phyloP scores from a whole-genome alignment of 2,797 vertebrate genomes.

The Mormyrops boulengeri region DNA sequence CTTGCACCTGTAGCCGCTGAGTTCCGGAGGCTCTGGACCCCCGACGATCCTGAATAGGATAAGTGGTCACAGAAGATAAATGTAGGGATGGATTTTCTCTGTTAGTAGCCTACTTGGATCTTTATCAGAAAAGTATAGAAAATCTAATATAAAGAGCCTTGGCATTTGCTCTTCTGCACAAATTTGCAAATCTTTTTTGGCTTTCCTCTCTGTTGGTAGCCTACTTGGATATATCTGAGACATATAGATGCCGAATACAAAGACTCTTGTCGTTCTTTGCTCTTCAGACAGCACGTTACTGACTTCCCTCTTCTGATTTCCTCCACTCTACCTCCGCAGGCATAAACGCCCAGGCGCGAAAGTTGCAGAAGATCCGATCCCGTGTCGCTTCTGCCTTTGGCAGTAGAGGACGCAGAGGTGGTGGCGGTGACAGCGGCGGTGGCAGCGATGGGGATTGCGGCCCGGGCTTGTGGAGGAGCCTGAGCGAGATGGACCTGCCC shows the following conservation, averaged over 20 bases:
- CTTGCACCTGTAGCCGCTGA: too few species aligned
- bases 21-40: too few species aligned
- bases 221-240: not conserved
- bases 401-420: conserved; percentile 30
- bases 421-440: conserved; percentile 27
- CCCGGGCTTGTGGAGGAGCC: conserved; percentile 58
- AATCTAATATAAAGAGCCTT: not conserved
- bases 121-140: not conserved
- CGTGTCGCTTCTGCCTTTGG: conserved; percentile 60
- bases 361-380: conserved; percentile 70
- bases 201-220: not conserved
- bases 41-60: too few species aligned
- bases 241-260: not conserved
- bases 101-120: not conserved
- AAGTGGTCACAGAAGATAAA: too few species aligned
- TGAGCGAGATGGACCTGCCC: conserved; percentile 62
- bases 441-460: conserved; percentile 23
- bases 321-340: conserved; percentile 42
- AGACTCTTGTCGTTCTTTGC: not conserved
- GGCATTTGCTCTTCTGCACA: not conserved
- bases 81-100: not conserved
- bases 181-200: not conserved
- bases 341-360: conserved; percentile 74
- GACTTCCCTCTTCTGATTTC: not conserved
- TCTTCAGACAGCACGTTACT: not conserved